Base-by-base conservation (phyloP, 1,140 invertebrate species). In the Oreohelix idahoensis region DNA sequence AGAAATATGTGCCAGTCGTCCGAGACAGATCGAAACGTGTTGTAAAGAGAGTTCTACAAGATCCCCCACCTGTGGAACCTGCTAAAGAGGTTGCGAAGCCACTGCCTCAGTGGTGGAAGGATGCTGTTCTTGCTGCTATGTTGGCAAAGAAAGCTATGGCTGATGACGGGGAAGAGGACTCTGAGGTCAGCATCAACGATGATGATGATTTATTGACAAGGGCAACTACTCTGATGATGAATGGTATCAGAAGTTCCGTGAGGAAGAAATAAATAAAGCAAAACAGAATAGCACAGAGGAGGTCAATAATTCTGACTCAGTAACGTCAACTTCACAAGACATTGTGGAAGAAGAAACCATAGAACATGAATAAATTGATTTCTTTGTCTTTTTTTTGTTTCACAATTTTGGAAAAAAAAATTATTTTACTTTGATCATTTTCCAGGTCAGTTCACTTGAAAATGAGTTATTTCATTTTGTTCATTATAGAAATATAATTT, bases 171-270 rank as follows among this genome's bases (percentile, higher is more conserved):
- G 69, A 51, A 26, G 36, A 45, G n/a, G 45, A 81, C 32, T 1
- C 36, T 36, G 39, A 42, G n/a, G 66, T 81, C 4, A n/a, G 29
- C 17, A 81, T 81, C 8, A 20, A 17, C 1, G 79, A 71, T 10
- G 79, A 81, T 51, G 66, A 42, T 15, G 79, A 81, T 81, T 81
- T 36, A 26, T 45, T 20, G 79, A 81, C 66, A 70, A 81, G 66
- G 79, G 79, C 26, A 71, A 81, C 66, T 81, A 81, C 66, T 81
- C 79, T 51, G 79, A 81, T 51, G 79, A 81, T 71, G 79, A 81
- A 10, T 81, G 69, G 79, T 35, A 29, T 38, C 45, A 36, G n/a
- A 0, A 79, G 32, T 42, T 66, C 0, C 26, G 58, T 4, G 17
- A 5, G 35, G 45, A 77, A 53, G 49, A 51, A 45, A 23, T 29